Evolutionary conservation across 2,113 vertebrate species (phyloP), one percentile per base, ranked within the genome.

Genomic region (Chunga burmeisteri): DNA sequence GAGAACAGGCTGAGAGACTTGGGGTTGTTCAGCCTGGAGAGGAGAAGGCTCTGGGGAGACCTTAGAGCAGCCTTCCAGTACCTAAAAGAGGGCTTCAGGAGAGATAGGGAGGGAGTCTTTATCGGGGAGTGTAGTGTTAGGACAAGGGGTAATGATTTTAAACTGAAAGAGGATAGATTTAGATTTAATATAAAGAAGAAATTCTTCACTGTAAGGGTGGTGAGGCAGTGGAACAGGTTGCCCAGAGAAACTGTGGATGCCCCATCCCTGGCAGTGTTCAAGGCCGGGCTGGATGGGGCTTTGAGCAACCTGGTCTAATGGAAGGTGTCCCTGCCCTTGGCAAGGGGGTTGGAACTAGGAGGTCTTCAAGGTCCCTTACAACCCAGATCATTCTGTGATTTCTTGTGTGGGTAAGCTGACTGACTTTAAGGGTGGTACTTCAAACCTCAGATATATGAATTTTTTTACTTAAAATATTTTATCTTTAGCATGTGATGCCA

Each of bases 401-500:
- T 47, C 46, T 81, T 83, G 6, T 44, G 22, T 63, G n/a, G 11
- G 10, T 83, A 78, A 62, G 12, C 12, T 49, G 7, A n/a, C 20
- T 90, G 46, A 44, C 32, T 91, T 65, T 14, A 65, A 80, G 29
- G 16, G 7, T 62, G 6, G 13, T 73, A 26, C 79, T 86, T 94
- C 21, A 86, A 81, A 50, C 19, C 7, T 49, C 12, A 49, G 3
- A 44, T 61, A 17, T 0, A 21, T 29, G 1, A 4, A 11, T 63
- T 44, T 32, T 78, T 4, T 40, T 50, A 21, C 40, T 66, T 68
- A 15, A 47, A 81, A 82, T 62, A 13, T 34, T 74, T 88, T 88
- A 25, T 56, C 83, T 49, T 62, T 84, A 99, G 99, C 96, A 9
- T 99, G 99, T 92, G 98, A 99, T 86, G 55, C 85, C 40, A 98